Conservation (phyloP, 2,888 invertebrate genomes). For the Meta bourneti region DNA sequence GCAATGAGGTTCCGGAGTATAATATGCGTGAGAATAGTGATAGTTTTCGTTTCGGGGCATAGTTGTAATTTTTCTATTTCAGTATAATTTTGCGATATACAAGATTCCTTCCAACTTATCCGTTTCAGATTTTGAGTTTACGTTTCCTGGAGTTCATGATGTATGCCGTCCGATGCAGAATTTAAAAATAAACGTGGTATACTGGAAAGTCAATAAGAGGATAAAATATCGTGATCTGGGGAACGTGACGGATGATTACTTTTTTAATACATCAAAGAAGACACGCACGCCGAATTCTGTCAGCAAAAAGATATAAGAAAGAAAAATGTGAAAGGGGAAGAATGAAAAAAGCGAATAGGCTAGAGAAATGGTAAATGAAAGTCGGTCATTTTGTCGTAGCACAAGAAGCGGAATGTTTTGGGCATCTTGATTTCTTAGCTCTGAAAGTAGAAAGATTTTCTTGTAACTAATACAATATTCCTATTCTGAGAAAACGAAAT, state of each 20-base stretch:
- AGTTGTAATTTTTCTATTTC: not conserved
- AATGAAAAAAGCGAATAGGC: not conserved
- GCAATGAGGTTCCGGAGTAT: slow-evolving; percentile 64
- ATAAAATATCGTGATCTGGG: slow-evolving; percentile 31
- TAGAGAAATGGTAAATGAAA: not conserved
- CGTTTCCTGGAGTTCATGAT: not conserved
- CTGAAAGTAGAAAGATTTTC: no score
- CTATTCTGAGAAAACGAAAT: no score
- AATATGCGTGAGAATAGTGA: slow-evolving; percentile 36
- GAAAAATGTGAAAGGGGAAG: not conserved
- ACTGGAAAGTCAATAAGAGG: not conserved
- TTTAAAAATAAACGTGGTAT: slow-evolving; percentile 47
- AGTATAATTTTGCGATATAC: slow-evolving; percentile 30
- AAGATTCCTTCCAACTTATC: slow-evolving; percentile 29
- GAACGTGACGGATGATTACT: not conserved
- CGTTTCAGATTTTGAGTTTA: not conserved
- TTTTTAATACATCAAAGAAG: not conserved
- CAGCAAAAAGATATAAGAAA: not conserved
- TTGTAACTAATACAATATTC: no score
- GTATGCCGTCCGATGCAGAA: not conserved
- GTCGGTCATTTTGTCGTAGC: no score
- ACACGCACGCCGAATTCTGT: not conserved
- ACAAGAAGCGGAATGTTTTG: no score
- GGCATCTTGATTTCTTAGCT: no score
- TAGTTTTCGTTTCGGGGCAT: slow-evolving; percentile 67